Evolutionary conservation across 2,888 invertebrate species (phyloP), one percentile per base, ranked within the genome.

Genomic region (Sminthurinus aureus): DNA sequence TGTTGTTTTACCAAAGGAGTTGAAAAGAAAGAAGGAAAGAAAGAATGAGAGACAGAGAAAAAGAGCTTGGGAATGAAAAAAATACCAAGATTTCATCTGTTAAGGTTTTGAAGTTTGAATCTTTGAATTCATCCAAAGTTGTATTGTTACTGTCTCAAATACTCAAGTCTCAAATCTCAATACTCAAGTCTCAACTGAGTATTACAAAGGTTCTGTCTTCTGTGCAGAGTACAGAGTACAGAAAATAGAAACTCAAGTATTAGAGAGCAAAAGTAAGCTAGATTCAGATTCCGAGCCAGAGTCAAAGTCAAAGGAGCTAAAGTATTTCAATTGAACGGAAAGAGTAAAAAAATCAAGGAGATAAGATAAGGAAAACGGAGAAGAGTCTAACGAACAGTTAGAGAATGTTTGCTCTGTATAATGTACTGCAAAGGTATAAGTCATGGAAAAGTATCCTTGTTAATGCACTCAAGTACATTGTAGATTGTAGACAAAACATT

Each of bases 291-390:
- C 3, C 1, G 38, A 38, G 38, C 38, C 6, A 38, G 38, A 38
- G 38, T 38, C 38, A 38, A n/a, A n/a, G n/a, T n/a, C n/a, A 52
- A 52, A 52, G 52, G 15, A 15, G 58, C 15, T 58, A 69, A 71
- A 71, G 71, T 71, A 71, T 71, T 71, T 71, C 24, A 24, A 71
- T 71, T 71, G 71, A 71, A 71, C 24, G 26, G 71, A 24, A 26
- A 71, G 71, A 13, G 13, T 6, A 71, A 24, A 13, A 24, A 71
- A 71, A 71, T 71, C 9, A 24, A 71, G 26, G 38, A 9, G 71
- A 71, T 71, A 71, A 71, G 71, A 71, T 71, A 71, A 71, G 71
- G 15, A 26, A 71, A 71, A 26, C 8, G 11, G 26, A 71, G 71
- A 26, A 71, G 24, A 71, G 71, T 26, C 71, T 8, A 24, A 26